Percentiles rank a stretch among this genome's conserved stretches.
phyloP scores from a whole-genome alignment of 2,888 invertebrate species.

The Iselma pallidipennis region DNA sequence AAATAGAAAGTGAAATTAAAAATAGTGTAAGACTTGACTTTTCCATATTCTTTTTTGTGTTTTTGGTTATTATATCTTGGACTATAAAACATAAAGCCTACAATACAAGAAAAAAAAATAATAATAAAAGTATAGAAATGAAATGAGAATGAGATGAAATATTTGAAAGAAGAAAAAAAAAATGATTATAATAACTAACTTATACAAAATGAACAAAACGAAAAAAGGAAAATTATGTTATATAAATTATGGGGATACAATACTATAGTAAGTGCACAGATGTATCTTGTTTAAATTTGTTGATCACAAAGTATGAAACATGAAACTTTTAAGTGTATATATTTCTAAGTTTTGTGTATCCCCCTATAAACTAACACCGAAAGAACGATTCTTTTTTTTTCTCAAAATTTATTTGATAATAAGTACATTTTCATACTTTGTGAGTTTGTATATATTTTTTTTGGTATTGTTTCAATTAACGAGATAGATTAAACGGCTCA shows the following conservation, averaged over 20 bases:
- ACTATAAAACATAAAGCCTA: slow-evolving; percentile 43
- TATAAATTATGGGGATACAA: slow-evolving; percentile 36
- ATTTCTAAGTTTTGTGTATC: slow-evolving; percentile 37
- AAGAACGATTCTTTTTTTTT: slow-evolving; percentile 36
- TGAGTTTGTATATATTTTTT: slow-evolving; percentile 34
- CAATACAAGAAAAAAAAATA: slow-evolving; percentile 36
- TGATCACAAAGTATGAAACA: slow-evolving; percentile 55
- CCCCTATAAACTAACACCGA: slow-evolving; percentile 44
- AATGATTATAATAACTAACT: slow-evolving; percentile 25
- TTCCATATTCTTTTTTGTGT: not conserved
- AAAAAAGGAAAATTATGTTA: too few relatives aligned
- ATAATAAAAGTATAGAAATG: slow-evolving; percentile 8
- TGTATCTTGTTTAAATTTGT: slow-evolving; percentile 30
- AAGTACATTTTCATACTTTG: slow-evolving; percentile 54
- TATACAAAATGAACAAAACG: slow-evolving; percentile 15
- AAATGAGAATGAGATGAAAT: slow-evolving; percentile 14
- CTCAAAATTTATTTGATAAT: slow-evolving; percentile 29
- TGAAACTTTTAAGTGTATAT: slow-evolving; percentile 36
- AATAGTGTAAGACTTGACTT: slow-evolving; percentile 7
- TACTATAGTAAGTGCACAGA: slow-evolving; percentile 50
- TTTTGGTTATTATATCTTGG: not conserved
- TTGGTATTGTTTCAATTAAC: slow-evolving; percentile 9
- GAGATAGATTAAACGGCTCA: slow-evolving; percentile 36
- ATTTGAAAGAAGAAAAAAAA: not conserved
- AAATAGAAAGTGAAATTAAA: slow-evolving; percentile 33